phyloP scores from a whole-genome alignment of 1,140 invertebrate genomes.

The Rhopalosiphum padi region DNA sequence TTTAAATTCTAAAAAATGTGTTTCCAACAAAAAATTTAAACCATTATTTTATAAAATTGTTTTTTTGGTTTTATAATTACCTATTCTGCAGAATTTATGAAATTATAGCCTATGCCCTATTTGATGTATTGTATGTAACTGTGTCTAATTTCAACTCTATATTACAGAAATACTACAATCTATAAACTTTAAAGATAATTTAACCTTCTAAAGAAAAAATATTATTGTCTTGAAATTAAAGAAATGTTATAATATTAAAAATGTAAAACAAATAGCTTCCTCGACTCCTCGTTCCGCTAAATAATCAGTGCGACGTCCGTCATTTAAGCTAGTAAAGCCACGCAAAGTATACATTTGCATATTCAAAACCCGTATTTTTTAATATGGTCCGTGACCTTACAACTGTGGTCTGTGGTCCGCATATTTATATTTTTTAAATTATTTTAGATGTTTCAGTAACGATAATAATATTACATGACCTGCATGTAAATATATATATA shows the following conservation, averaged over 20 bases:
- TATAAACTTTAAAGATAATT: neutral
- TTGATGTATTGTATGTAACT: too few relatives aligned
- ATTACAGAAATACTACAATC: neutral
- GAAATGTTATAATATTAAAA: neutral
- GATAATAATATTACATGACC: neutral
- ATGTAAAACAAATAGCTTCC: neutral
- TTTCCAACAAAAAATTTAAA: too few relatives aligned
- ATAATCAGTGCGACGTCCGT: neutral
- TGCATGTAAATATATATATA: neutral
- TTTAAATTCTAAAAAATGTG: too few relatives aligned
- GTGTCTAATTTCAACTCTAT: too few relatives aligned
- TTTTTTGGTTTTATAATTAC: too few relatives aligned
- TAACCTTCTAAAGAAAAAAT: neutral
- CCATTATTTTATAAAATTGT: too few relatives aligned
- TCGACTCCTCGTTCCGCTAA: neutral
- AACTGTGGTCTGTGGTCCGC: neutral
- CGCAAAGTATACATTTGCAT: neutral
- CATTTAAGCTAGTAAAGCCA: neutral
- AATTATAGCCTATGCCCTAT: too few relatives aligned
- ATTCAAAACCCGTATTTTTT: conserved; percentile 17
- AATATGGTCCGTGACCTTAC: neutral
- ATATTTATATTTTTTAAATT: neutral
- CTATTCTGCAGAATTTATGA: too few relatives aligned
- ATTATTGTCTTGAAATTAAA: neutral
- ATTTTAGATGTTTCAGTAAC: conserved; percentile 5